These are phyloP conservation scores for Cryptocheilus praepositus DNA, from an alignment of 2,888 invertebrate species.

Conservation along the genomic window DNA sequence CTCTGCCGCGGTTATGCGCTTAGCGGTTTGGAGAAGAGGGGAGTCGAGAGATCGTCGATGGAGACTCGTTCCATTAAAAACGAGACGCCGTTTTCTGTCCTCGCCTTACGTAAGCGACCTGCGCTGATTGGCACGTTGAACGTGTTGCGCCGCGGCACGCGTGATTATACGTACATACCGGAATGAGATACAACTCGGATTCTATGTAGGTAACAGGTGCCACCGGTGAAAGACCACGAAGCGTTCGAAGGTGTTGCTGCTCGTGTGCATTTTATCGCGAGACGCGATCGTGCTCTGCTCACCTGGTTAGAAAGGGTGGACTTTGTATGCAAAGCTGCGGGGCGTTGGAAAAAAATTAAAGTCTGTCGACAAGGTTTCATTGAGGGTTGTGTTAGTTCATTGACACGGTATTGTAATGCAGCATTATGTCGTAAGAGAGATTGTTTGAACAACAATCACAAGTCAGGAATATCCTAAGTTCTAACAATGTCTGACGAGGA, in stretches of 20 bases:
- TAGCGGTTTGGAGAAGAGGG: neutral
- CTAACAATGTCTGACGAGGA: too few relatives aligned
- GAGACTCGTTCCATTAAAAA: neutral
- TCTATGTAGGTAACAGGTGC: conserved; percentile 24
- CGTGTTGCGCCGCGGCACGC: conserved; percentile 13
- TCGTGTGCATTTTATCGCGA: conserved; percentile 1
- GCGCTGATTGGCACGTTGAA: conserved; percentile 21
- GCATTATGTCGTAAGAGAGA: too few relatives aligned
- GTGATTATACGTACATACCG: conserved; percentile 7
- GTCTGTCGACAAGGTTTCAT: too few relatives aligned
- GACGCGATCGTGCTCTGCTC: neutral
- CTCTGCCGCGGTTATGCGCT: neutral
- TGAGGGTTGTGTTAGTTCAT: neutral
- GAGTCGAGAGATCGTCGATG: neutral
- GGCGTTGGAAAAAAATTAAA: too few relatives aligned
- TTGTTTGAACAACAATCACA: too few relatives aligned
- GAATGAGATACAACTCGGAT: conserved; percentile 22
- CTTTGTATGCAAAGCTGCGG: too few relatives aligned
- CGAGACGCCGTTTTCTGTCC: conserved; percentile 1
- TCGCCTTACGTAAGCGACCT: conserved; percentile 20
- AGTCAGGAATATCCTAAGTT: too few relatives aligned
- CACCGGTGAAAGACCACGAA: conserved; percentile 10
- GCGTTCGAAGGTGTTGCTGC: neutral
- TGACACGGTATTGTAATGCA: too few relatives aligned
- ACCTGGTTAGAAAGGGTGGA: conserved; percentile 1